Base-by-base conservation (phyloP, 2,113 vertebrate genomes). In the Petromus typicus region DNA sequence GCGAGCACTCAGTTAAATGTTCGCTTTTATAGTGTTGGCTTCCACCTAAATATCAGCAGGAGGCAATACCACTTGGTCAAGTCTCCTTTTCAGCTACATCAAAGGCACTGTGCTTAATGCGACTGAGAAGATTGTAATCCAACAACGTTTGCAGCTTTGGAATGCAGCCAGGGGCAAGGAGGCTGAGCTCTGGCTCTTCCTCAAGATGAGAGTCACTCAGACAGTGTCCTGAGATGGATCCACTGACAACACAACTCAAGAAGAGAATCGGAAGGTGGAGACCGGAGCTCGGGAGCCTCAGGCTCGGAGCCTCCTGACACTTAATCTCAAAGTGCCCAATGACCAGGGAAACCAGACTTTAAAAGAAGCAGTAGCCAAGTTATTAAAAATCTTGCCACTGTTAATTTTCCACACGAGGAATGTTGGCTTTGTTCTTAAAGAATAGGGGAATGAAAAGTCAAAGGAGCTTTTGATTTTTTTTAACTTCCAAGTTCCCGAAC, bases 11-110 rank as follows among this genome's bases (percentile, higher is more conserved):
- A 66, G 92, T 27, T 84, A 94, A 93, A 82, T 0, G 1, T 88
- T 87, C 87, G 3, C 81, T 96, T 97, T 97, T 93, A 96, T 89
- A 56, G 90, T 45, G 78, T 80, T 95, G 96, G 97, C 94, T 95
- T 93, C 84, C 54, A 91, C 66, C 81, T 90, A 75, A 54, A 27
- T 23, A 92, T 64, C 90, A 95, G 96, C 88, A 2, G 94, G 96
- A 95, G 94, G 95, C 89, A 67, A 86, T 63, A 30, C 57, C 89
- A 78, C 78, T 94, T 94, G 95, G 94, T 94, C 88, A 85, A 92
- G 95, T 86, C 88, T 6, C 48, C 85, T 92, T 86, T 93, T 63
- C 48, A 82, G 48, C n/a, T 23, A 93, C 92, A 85, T 97, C 96
- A 97, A 97, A 96, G 89, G 64, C 66, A 0, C 22, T 14, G 81